A percentile compares a stretch with the other conserved stretches of the same genome.
Conservation (phyloP, 2,888 invertebrate species). For the Dolichomitus sp. region DNA sequence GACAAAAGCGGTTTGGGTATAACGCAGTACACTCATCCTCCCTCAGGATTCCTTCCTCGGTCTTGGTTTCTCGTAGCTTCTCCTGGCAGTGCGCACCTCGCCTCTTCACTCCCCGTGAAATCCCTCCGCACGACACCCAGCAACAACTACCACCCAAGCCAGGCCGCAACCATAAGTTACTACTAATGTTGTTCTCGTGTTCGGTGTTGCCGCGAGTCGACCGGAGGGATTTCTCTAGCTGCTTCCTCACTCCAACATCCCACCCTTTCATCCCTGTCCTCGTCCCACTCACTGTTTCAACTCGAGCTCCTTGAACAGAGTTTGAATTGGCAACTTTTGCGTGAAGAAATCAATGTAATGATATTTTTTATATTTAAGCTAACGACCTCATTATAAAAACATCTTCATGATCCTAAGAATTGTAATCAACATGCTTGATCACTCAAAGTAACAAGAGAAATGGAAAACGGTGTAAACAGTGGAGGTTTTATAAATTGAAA, state of each 20-base stretch:
- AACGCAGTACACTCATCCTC: slow-evolving; percentile 63
- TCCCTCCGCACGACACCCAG: slow-evolving; percentile 46
- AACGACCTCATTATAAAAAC: not conserved
- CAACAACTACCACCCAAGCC: slow-evolving; percentile 63
- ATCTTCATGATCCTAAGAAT: not conserved
- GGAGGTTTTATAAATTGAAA: not conserved
- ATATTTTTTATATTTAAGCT: not conserved
- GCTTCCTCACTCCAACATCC: slow-evolving; percentile 29
- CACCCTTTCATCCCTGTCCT: slow-evolving; percentile 61
- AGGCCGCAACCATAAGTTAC: slow-evolving; percentile 84
- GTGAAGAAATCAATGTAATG: slow-evolving; percentile 15
- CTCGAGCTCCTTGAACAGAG: slow-evolving; percentile 36
- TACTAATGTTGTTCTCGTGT: slow-evolving; percentile 85
- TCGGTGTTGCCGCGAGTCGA: slow-evolving; percentile 65
- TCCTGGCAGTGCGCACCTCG: slow-evolving; percentile 30
- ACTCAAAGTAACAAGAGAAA: not conserved
- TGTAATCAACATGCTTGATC: not conserved
- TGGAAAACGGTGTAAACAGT: not conserved
- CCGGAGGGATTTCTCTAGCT: slow-evolving; percentile 60
- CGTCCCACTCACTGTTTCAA: slow-evolving; percentile 8
- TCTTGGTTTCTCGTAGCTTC: slow-evolving; percentile 31
- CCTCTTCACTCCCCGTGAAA: slow-evolving; percentile 47
- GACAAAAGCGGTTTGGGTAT: slow-evolving; percentile 48
- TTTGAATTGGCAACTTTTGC: slow-evolving; percentile 49
- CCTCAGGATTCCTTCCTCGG: slow-evolving; percentile 59